Conservation (phyloP, 2,113 vertebrate species). For the Zosterops japonicus region DNA sequence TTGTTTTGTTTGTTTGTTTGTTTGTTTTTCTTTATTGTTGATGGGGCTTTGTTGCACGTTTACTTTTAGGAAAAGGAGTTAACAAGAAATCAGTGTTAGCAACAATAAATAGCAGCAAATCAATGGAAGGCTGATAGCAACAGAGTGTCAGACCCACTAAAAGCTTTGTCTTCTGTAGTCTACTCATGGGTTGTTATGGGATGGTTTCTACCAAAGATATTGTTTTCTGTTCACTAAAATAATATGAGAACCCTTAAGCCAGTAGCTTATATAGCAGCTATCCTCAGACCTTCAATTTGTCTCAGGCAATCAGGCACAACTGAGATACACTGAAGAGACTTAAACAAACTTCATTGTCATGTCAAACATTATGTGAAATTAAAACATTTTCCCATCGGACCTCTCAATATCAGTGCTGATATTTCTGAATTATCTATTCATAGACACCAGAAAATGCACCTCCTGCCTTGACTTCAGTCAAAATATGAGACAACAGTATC, state of each 20-base stretch:
- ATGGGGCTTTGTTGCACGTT: background rate
- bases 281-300: background rate
- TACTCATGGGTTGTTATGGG: background rate
- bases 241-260: rapidly evolving
- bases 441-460: background rate
- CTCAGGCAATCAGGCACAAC: background rate
- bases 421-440: background rate
- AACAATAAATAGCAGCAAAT: background rate
- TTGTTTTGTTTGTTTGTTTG: too few species aligned
- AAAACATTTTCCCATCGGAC: background rate
- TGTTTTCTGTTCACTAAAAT: background rate
- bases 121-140: background rate
- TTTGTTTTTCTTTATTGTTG: background rate
- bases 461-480: background rate
- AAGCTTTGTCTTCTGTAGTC: background rate
- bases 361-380: background rate
- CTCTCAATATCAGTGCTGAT: background rate
- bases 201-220: background rate
- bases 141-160: background rate
- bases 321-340: background rate
- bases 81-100: background rate
- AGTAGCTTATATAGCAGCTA: background rate
- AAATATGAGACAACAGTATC: background rate
- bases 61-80: background rate
- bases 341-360: background rate